Conservation (phyloP, 2,888 invertebrate genomes). For the Dryobotodes eremita region DNA sequence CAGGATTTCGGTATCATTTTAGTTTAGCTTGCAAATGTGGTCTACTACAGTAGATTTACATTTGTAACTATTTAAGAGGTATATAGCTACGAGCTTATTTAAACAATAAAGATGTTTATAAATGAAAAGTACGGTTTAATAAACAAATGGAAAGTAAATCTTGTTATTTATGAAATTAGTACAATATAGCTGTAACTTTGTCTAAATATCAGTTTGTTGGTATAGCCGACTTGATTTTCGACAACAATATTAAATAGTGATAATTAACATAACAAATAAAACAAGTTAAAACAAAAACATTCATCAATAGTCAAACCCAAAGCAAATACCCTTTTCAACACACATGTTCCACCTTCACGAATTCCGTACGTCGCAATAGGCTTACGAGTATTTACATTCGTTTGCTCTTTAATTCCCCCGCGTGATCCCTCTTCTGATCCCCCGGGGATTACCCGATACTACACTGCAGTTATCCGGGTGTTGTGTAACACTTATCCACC, state of each 20-base stretch:
- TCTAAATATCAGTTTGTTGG: background rate
- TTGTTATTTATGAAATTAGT: background rate
- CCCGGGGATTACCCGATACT: slow-evolving; percentile 27
- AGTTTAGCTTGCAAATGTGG: too few relatives aligned
- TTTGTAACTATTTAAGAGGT: too few relatives aligned
- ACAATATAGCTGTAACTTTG: background rate
- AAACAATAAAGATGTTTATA: background rate
- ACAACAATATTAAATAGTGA: background rate
- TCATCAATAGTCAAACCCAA: background rate
- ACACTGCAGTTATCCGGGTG: slow-evolving; percentile 30
- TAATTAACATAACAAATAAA: background rate
- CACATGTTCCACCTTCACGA: slow-evolving; percentile 10
- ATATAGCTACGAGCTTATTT: too few relatives aligned
- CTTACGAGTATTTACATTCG: slow-evolving; percentile 37
- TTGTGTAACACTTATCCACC: slow-evolving; percentile 39
- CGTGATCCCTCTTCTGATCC: slow-evolving; percentile 1
- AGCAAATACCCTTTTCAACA: slow-evolving; percentile 23
- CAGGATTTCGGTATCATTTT: too few relatives aligned
- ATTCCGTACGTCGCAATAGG: slow-evolving; percentile 10
- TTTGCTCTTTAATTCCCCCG: slow-evolving; percentile 44
- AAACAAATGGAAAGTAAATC: too few relatives aligned
- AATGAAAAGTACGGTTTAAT: background rate
- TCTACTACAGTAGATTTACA: too few relatives aligned
- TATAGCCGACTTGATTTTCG: too few relatives aligned
- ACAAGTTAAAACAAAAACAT: background rate